Evolutionary conservation across 2,888 invertebrate genomes (phyloP).

Genomic region (Oeneis ivallda): DNA sequence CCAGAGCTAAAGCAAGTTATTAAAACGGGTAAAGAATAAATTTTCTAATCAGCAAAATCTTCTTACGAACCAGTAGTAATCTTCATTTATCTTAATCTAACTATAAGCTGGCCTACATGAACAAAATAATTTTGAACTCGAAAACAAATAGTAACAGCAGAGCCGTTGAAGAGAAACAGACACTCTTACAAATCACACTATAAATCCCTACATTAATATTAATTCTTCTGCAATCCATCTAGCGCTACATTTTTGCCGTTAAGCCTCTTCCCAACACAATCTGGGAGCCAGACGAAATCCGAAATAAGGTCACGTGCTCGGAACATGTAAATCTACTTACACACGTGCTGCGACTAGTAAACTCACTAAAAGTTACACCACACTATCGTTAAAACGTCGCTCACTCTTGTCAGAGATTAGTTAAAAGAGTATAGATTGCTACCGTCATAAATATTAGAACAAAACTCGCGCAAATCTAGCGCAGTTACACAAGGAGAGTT

Average conservation of each 20-base stretch:
- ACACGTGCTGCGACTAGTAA: constrained; percentile 62
- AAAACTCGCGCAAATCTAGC: too few relatives aligned
- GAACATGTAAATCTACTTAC: constrained; percentile 77
- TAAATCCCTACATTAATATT: constrained; percentile 8
- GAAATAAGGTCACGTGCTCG: constrained; percentile 72
- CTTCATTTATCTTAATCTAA: too few relatives aligned
- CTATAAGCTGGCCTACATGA: too few relatives aligned
- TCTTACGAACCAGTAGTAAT: too few relatives aligned
- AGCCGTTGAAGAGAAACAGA: not conserved
- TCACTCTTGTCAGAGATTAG: constrained; percentile 31
- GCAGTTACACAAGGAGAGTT: too few relatives aligned
- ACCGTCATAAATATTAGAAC: too few relatives aligned
- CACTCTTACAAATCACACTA: not conserved
- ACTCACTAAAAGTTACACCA: constrained; percentile 49
- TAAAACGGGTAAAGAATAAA: too few relatives aligned
- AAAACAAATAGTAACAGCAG: not conserved
- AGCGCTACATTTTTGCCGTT: constrained; percentile 27
- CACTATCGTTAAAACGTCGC: constrained; percentile 42
- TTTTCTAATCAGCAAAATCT: too few relatives aligned
- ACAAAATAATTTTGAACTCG: too few relatives aligned
- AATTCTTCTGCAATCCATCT: constrained; percentile 18
- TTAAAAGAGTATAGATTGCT: too few relatives aligned
- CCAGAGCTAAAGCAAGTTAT: too few relatives aligned
- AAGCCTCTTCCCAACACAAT: constrained; percentile 39
- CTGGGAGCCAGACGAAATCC: constrained; percentile 60